A percentile compares a stretch with the other conserved stretches of the same genome.
Conservation (phyloP, 2,797 vertebrate genomes). For the Paguma larvata region DNA sequence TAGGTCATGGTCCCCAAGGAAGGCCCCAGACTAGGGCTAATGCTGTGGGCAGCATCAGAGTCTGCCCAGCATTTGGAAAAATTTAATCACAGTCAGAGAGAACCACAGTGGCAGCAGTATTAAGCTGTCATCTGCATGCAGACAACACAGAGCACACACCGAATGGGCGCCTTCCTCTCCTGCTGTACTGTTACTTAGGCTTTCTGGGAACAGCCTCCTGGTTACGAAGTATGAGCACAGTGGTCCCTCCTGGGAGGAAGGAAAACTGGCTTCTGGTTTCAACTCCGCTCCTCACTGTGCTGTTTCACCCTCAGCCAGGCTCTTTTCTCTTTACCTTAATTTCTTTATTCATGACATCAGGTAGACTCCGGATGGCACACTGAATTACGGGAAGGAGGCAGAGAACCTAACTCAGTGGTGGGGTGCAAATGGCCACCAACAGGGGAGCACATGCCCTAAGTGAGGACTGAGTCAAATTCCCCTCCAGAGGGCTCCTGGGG, state of each 20-base stretch:
- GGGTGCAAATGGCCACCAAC: not conserved
- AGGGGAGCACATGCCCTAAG: rapidly evolving
- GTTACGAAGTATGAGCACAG: not conserved
- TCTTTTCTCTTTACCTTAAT: not conserved
- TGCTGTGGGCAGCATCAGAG: not conserved
- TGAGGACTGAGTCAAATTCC: not conserved
- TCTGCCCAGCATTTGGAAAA: not conserved
- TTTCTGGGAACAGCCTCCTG: not conserved
- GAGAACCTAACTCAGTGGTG: not conserved
- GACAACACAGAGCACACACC: not conserved
- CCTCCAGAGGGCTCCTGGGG: rapidly evolving
- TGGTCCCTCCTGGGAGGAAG: not conserved
- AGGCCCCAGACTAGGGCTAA: not conserved
- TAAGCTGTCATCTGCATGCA: not conserved
- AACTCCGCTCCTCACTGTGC: not conserved
- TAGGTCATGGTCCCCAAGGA: conserved; percentile 4
- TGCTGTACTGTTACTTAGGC: rapidly evolving
- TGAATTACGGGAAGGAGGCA: not conserved
- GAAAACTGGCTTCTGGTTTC: not conserved
- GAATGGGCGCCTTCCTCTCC: not conserved
- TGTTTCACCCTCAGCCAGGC: not conserved
- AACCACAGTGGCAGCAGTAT: not conserved
- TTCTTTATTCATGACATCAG: not conserved
- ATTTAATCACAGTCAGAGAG: not conserved
- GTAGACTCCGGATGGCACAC: not conserved